phyloP scores from a whole-genome alignment of 64 coral and sea anemone genomes.

The Porites australiensis region DNA sequence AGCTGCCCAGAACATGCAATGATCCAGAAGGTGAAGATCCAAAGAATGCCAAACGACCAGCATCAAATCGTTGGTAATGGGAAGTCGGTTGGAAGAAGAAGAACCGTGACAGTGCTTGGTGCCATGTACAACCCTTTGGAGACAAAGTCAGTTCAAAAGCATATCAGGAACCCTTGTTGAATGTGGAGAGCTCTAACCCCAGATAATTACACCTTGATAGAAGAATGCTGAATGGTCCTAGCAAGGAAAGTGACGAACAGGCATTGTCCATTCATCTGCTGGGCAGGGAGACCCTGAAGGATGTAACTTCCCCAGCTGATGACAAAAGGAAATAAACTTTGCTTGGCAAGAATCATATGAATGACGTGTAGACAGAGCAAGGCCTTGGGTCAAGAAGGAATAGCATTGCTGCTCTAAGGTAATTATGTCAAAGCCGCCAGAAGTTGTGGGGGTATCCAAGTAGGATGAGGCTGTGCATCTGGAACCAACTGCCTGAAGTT shows the following conservation, averaged over 20 bases:
- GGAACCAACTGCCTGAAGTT: conserved; percentile 41
- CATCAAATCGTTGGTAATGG: neutral
- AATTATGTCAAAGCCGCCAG: neutral
- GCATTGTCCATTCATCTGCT: too few relatives aligned
- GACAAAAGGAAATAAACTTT: conserved; percentile 25
- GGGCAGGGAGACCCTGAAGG: too few relatives aligned
- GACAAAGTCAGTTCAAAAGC: too few relatives aligned
- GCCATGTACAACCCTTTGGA: too few relatives aligned
- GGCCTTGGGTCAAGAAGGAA: neutral
- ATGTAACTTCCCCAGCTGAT: neutral
- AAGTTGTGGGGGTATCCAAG: neutral
- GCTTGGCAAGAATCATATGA: neutral
- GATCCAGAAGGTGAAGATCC: too few relatives aligned
- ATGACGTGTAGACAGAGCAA: conserved; percentile 7
- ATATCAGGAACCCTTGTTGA: too few relatives aligned
- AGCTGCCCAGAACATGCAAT: too few relatives aligned
- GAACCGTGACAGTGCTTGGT: neutral
- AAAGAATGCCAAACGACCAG: too few relatives aligned
- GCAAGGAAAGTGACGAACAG: too few relatives aligned
- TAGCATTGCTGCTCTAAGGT: neutral
- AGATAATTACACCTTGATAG: too few relatives aligned
- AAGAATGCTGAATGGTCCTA: too few relatives aligned
- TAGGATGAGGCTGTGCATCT: neutral
- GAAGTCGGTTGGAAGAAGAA: conserved; percentile 5
- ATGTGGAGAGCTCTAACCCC: too few relatives aligned